phyloP scores from a whole-genome alignment of 2,797 vertebrate species.

The Sorex maritimensis region DNA sequence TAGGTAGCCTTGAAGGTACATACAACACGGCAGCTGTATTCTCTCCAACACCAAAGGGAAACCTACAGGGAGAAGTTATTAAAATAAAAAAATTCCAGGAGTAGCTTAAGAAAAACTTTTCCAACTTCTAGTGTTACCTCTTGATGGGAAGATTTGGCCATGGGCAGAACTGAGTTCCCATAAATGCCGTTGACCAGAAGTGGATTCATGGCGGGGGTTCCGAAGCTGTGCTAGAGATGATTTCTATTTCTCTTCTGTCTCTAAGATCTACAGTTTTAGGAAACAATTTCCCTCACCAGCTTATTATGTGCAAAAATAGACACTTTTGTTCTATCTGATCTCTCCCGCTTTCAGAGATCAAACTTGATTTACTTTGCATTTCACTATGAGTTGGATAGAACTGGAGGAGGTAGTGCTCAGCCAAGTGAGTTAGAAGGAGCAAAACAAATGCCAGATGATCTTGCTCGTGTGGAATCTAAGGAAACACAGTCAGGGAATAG shows the following conservation, averaged over 20 bases:
- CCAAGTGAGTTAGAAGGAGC: no score
- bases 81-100: not conserved
- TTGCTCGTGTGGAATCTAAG: no score
- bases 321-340: not conserved
- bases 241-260: not conserved
- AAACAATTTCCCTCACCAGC: not conserved
- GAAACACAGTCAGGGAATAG: no score
- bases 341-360: not conserved
- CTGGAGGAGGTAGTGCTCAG: no score
- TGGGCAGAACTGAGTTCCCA: not conserved
- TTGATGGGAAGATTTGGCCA: not conserved
- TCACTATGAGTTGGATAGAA: no score
- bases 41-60: constrained; percentile 1
- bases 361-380: not conserved
- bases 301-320: not conserved
- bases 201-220: not conserved
- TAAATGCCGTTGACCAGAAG: not conserved
- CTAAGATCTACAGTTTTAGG: constrained; percentile 17
- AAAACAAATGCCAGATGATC: no score
- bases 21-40: not conserved
- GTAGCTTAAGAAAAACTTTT: constrained; percentile 25
- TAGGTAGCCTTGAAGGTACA: not conserved
- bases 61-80: not conserved
- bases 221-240: not conserved
- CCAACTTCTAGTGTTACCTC: not conserved